Base-by-base conservation (phyloP, 2,888 invertebrate species). In the Rhimphoctona megacephalus region DNA sequence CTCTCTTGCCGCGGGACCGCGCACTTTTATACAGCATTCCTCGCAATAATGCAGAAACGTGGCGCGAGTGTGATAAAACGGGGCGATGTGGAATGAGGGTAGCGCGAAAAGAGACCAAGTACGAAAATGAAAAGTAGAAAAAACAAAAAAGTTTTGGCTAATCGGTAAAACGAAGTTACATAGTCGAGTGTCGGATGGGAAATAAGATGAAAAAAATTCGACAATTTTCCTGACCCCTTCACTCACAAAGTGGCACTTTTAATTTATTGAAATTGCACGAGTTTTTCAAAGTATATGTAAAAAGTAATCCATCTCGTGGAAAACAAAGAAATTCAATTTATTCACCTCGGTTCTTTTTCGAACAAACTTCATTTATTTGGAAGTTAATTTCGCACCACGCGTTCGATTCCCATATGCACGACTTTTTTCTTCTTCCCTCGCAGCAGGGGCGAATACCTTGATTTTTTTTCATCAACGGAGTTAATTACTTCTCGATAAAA, bases 161-260 rank as follows among this genome's bases (percentile, higher is more conserved):
- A 86, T 86, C 77, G 78, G 69, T 52, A 43, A 76, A 80, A 86
- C 80, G 80, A 86, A 84, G 57, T 82, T 82, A 82, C 81, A 64
- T 67, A 67, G 74, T 25, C 25, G 52, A 66, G 39, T 46, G 57
- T 39, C 46, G 64, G 72, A 36, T 25, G 43, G 46, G 39, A 64
- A 72, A 64, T 36, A 69, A 69, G 46, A 30, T 36, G 49, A 22
- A 43, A 54, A 66, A 83, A 52, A 66, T 66, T 7, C 57, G 22
- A 67, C 61, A 67, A 57, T 57, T 82, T 76, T 39, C 39, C 43
- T 54, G 67, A 1, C 54, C 46, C 61, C 57, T 22, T 22, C 22
- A 22, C 33, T 17, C 46, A 19, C 46, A 52, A 61, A 46, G 57
- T 36, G 82, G 49, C 57, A 54, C 39, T 73, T 82, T 76, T 64